A percentile compares a stretch with the other conserved stretches of the same genome.
Conservation (phyloP, 2,888 invertebrate genomes). For the Scotopteryx bipunctaria region DNA sequence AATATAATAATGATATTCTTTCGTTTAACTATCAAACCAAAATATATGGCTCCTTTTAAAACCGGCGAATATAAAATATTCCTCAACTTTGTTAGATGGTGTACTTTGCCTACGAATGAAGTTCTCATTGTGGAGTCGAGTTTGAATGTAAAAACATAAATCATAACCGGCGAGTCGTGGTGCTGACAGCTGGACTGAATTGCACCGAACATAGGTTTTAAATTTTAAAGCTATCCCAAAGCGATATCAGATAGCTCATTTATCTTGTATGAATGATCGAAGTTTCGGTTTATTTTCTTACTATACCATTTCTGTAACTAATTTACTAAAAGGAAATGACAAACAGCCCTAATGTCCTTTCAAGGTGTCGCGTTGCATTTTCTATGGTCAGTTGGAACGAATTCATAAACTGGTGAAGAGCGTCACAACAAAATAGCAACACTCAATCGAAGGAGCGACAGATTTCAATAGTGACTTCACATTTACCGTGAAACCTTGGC, state of each 20-base stretch:
- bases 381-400: too few relatives aligned
- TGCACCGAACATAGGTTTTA: constrained; percentile 1
- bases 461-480: constrained; percentile 23
- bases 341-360: background rate
- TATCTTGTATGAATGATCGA: constrained; percentile 5
- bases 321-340: constrained; percentile 9
- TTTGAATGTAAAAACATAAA: constrained; percentile 19
- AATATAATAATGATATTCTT: too few relatives aligned
- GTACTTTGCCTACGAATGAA: constrained; percentile 2
- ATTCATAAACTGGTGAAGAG: background rate
- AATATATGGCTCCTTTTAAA: too few relatives aligned
- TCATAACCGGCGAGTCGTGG: constrained; percentile 13
- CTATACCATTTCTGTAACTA: constrained; percentile 4
- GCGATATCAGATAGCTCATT: background rate
- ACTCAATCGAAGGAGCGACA: constrained; percentile 13
- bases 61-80: too few relatives aligned
- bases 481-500: constrained; percentile 32
- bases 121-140: constrained; percentile 15
- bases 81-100: too few relatives aligned
- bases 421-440: constrained; percentile 13
- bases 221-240: constrained; percentile 11
- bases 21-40: too few relatives aligned
- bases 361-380: constrained; percentile 5
- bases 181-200: constrained; percentile 15
- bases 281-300: constrained; percentile 3